phyloP scores from a whole-genome alignment of 2,113 vertebrate genomes.

The Anarrhichthys ocellatus region DNA sequence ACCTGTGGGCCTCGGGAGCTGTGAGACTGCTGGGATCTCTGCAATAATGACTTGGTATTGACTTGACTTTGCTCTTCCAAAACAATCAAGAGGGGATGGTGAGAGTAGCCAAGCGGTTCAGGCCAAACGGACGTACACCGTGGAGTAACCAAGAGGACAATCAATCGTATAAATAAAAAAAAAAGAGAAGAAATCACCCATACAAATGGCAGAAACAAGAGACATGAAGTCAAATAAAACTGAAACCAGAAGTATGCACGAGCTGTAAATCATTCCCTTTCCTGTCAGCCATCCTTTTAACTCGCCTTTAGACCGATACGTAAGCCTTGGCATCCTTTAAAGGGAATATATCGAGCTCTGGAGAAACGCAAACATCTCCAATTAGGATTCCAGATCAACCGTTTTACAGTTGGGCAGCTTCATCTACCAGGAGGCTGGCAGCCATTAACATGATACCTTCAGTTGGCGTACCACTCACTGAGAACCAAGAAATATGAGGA shows the following conservation, averaged over 20 bases:
- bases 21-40: slow-evolving; percentile 38
- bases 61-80: slow-evolving; percentile 43
- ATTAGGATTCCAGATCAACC: slow-evolving; percentile 63
- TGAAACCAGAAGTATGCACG: slow-evolving; percentile 1
- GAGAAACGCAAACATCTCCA: slow-evolving; percentile 46
- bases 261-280: slow-evolving; percentile 16
- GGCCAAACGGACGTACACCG: slow-evolving; percentile 38
- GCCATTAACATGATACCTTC: slow-evolving; percentile 35
- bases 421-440: slow-evolving; percentile 21
- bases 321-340: slow-evolving; percentile 31
- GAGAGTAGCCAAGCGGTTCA: slow-evolving; percentile 37
- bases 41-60: slow-evolving; percentile 66
- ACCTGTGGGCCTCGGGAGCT: slow-evolving; percentile 50
- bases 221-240: background rate
- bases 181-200: background rate
- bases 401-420: slow-evolving; percentile 41
- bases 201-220: slow-evolving; percentile 14
- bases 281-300: slow-evolving; percentile 20
- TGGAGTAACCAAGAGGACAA: slow-evolving; percentile 32
- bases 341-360: slow-evolving; percentile 38
- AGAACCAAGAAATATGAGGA: slow-evolving; percentile 62
- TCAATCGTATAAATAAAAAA: slow-evolving; percentile 15
- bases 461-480: slow-evolving; percentile 12
- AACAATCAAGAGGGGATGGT: slow-evolving; percentile 49
- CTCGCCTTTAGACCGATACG: background rate